Percentiles rank a stretch among this genome's conserved stretches.
These are phyloP conservation scores for Blastobasis adustella DNA, from an alignment of 2,888 invertebrate species.

Conservation along the genomic window DNA sequence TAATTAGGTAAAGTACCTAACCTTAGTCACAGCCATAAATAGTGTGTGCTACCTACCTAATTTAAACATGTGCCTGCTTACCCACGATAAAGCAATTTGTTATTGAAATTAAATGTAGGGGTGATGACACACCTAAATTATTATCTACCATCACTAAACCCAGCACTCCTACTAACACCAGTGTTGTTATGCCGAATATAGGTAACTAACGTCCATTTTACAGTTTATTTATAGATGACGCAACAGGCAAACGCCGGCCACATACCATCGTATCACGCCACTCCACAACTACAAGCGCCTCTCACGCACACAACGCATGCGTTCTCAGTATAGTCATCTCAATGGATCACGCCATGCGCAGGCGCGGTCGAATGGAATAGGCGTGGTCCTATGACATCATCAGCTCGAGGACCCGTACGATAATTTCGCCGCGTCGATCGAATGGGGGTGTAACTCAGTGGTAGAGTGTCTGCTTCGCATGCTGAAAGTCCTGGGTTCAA, in stretches of 20 bases:
- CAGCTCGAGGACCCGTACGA: background rate
- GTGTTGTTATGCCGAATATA: too few relatives aligned
- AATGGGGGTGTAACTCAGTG: slow-evolving; percentile 67
- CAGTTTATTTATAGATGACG: background rate
- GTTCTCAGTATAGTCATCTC: too few relatives aligned
- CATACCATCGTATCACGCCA: background rate
- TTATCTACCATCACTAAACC: too few relatives aligned
- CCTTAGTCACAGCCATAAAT: too few relatives aligned
- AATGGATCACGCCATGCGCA: too few relatives aligned
- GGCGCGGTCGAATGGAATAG: slow-evolving; percentile 5
- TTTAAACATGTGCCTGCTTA: too few relatives aligned
- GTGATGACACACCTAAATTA: too few relatives aligned
- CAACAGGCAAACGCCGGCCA: background rate
- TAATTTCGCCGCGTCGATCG: slow-evolving; percentile 8
- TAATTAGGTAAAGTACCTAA: too few relatives aligned
- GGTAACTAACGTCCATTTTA: background rate
- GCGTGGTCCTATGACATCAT: slow-evolving; percentile 13
- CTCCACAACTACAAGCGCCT: background rate
- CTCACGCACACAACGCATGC: slow-evolving; percentile 12
- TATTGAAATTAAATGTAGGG: too few relatives aligned
- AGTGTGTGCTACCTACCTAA: too few relatives aligned
- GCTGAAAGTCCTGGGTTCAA: slow-evolving; percentile 73
- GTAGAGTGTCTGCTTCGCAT: slow-evolving; percentile 71
- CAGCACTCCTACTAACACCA: too few relatives aligned
- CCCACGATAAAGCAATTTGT: too few relatives aligned